phyloP scores from a whole-genome alignment of 2,888 invertebrate species.

The Dione vanillae region DNA sequence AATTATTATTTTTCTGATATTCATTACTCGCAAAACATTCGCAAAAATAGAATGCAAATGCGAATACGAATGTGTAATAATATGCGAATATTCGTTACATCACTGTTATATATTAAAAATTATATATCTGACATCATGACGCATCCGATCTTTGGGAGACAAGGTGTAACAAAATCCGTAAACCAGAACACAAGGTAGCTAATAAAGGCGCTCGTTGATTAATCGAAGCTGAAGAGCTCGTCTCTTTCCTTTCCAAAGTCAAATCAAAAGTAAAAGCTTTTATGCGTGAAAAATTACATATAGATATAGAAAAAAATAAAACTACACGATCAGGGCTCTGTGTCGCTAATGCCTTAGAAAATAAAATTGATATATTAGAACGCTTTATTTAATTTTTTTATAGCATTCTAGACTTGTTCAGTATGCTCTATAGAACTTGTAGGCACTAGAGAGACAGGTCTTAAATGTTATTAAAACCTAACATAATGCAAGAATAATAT shows the following conservation, averaged over 20 bases:
- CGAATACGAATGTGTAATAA: too few relatives aligned
- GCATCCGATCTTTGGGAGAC: conserved; percentile 25
- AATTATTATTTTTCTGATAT: too few relatives aligned
- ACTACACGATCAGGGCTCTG: background rate
- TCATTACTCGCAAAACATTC: too few relatives aligned
- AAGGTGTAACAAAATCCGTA: conserved; percentile 41
- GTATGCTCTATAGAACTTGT: background rate
- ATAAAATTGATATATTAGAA: too few relatives aligned
- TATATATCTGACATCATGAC: conserved; percentile 13
- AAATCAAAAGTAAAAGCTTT: background rate
- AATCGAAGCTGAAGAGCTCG: conserved; percentile 53
- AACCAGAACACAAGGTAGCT: conserved; percentile 52
- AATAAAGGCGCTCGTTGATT: conserved; percentile 47
- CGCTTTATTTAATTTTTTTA: too few relatives aligned
- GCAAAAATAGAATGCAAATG: too few relatives aligned
- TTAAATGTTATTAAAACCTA: background rate
- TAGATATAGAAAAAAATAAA: background rate
- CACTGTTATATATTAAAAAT: background rate
- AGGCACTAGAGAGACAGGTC: background rate
- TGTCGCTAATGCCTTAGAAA: background rate
- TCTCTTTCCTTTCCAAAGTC: conserved; percentile 54
- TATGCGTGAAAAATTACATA: background rate
- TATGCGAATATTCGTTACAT: too few relatives aligned
- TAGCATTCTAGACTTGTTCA: background rate
- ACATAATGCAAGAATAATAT: background rate